Evolutionary conservation across 2,113 vertebrate genomes (phyloP), one percentile per base, ranked within the genome.

Genomic region (Actinemys pallida): DNA sequence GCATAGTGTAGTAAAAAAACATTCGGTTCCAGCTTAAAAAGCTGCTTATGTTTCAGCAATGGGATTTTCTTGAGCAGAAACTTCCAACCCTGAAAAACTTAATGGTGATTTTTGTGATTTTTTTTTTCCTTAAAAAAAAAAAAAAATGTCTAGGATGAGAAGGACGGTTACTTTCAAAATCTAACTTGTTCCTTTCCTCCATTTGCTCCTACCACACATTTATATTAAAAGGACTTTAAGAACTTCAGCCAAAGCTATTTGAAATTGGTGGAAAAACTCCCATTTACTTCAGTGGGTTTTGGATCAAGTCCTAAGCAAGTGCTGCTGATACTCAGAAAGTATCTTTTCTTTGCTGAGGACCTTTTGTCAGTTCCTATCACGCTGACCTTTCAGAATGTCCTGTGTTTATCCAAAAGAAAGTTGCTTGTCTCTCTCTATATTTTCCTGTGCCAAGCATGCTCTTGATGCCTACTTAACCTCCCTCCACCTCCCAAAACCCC

Each of bases 1-100:
- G 42, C 79, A 59, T 4, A 65, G 3, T 16, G 11, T 6, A 31
- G 53, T 83, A 65, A 75, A 22, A 53, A 53, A 53, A 14, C 0
- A 0, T 80, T 88, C 6, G 39, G 3, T 72, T 45, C 20, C 78
- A 53, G 11, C 29, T 7, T 93, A 12, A 92, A 88, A 69, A 1
- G 57, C 62, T 76, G 1, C 0, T 24, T 39, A 24, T 10, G n/a
- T 42, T 88, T 0, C 2, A 49, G 57, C 10, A 83, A 4, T 10
- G 5, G 25, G 35, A 7, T 81, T 89, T 39, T 95, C 12, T 52
- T 83, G 45, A 12, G 17, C 6, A 62, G 82, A 16, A 92, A 6
- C 3, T 50, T 56, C 39, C 14, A 0, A 1, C 76, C 6, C 75
- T 62, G 19, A n/a, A 69, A 69, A 69, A n/a, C 35, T 69, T n/a